phyloP scores from a whole-genome alignment of 2,113 vertebrate genomes.

The Cebidichthys violaceus region DNA sequence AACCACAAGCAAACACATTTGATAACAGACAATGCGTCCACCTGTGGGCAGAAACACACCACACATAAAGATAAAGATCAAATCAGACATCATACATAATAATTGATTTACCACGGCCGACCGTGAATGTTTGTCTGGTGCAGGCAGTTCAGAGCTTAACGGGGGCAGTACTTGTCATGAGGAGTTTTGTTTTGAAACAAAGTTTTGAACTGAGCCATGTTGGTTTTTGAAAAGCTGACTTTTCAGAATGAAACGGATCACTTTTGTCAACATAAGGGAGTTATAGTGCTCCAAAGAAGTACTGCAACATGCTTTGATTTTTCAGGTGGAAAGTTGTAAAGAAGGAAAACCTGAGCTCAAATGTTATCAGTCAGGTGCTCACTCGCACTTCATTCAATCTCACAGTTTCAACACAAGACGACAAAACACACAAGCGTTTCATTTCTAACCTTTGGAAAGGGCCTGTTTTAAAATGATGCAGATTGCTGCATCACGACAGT shows the following conservation, averaged over 20 bases:
- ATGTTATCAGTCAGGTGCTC: not conserved
- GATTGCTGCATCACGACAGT: not conserved
- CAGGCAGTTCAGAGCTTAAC: slow-evolving; percentile 24
- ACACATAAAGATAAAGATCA: slow-evolving; percentile 20
- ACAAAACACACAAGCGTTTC: not conserved
- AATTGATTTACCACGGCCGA: slow-evolving; percentile 13
- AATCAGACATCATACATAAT: not conserved
- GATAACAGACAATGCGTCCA: slow-evolving; percentile 3
- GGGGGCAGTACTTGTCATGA: slow-evolving; percentile 10
- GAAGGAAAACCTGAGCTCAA: not conserved
- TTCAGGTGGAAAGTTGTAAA: not conserved
- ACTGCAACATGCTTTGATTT: not conserved
- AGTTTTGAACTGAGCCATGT: too few relatives aligned
- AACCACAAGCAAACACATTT: slow-evolving; percentile 16
- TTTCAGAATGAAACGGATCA: too few relatives aligned
- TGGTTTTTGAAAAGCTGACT: too few relatives aligned
- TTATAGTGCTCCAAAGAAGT: not conserved
- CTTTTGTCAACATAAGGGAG: not conserved
- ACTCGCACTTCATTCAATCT: not conserved
- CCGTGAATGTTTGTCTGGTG: not conserved
- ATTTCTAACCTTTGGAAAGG: not conserved
- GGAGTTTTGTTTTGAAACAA: too few relatives aligned
- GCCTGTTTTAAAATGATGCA: not conserved
- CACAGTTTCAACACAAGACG: not conserved
- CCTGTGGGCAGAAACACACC: slow-evolving; percentile 25